phyloP scores from a whole-genome alignment of 1,140 invertebrate species.

The Euwallacea similis region DNA sequence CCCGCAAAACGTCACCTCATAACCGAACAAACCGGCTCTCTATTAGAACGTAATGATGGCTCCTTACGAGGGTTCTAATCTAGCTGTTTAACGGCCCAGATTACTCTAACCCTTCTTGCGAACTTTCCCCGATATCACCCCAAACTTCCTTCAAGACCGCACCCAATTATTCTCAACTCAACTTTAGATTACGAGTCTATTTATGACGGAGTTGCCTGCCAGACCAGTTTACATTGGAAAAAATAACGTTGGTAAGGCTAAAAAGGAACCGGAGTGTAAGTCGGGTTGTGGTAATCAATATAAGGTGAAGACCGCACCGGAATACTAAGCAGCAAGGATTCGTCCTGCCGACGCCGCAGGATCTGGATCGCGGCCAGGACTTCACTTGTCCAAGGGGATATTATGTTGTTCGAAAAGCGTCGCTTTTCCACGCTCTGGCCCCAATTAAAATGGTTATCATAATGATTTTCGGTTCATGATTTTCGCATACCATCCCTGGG shows the following conservation, averaged over 20 bases:
- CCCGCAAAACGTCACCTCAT: conserved; percentile 1
- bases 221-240: not conserved
- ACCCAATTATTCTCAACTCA: conserved; percentile 32
- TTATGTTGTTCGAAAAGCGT: conserved; percentile 3
- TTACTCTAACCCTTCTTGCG: conserved; percentile 37
- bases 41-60: conserved; percentile 16
- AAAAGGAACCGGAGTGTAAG: conserved; percentile 22
- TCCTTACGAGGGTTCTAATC: conserved; percentile 32
- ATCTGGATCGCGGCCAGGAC: conserved; percentile 32
- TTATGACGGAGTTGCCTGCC: too few relatives aligned
- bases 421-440: too few relatives aligned
- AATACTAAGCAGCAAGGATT: conserved; percentile 46
- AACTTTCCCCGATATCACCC: conserved; percentile 34
- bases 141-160: conserved; percentile 26
- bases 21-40: not conserved
- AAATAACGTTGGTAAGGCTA: not conserved
- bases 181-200: too few relatives aligned
- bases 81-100: conserved; percentile 37
- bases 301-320: conserved; percentile 49
- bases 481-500: too few relatives aligned
- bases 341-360: conserved; percentile 38
- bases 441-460: too few relatives aligned
- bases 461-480: too few relatives aligned
- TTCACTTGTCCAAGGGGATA: conserved; percentile 22
- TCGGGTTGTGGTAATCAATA: conserved; percentile 50